These are phyloP conservation scores for Ochlodes sylvanus DNA, from an alignment of 2,888 invertebrate genomes.

Conservation along the genomic window DNA sequence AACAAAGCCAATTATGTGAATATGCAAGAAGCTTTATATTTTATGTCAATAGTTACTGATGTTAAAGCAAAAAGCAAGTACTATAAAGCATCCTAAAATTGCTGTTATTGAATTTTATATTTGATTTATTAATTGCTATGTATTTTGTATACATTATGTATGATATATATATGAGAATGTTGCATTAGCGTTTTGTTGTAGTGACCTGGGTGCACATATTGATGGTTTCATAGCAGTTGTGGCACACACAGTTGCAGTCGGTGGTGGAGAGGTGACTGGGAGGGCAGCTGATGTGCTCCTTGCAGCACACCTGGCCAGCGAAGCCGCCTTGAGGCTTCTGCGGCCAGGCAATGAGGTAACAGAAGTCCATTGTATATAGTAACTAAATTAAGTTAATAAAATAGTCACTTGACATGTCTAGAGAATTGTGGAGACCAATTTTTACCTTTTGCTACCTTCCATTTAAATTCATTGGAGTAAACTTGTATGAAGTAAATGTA, in stretches of 20 bases:
- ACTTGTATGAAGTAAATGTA: no score
- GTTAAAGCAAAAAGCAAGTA: no score
- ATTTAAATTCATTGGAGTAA: no score
- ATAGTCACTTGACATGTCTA: no score
- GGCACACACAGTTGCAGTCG: constrained; percentile 97
- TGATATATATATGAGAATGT: constrained; percentile 11
- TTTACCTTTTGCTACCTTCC: no score
- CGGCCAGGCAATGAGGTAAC: constrained; percentile 96
- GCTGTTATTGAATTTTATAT: no score
- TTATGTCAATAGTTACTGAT: no score
- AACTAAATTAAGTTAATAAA: not conserved
- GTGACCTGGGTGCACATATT: constrained; percentile 98
- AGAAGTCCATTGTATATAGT: constrained; percentile 35
- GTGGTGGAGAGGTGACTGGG: constrained; percentile 91
- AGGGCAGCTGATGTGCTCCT: constrained; percentile 97
- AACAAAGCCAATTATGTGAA: no score
- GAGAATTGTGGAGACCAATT: no score
- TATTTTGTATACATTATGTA: not conserved
- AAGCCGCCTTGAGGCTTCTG: constrained; percentile 96
- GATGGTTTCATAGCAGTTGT: constrained; percentile 99
- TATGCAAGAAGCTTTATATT: no score
- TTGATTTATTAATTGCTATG: not conserved
- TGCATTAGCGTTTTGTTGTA: constrained; percentile 64
- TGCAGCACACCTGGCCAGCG: constrained; percentile 97
- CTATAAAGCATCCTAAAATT: no score